These are phyloP conservation scores for Anastrepha ludens DNA, from an alignment of 1,140 invertebrate genomes.

Conservation along the genomic window DNA sequence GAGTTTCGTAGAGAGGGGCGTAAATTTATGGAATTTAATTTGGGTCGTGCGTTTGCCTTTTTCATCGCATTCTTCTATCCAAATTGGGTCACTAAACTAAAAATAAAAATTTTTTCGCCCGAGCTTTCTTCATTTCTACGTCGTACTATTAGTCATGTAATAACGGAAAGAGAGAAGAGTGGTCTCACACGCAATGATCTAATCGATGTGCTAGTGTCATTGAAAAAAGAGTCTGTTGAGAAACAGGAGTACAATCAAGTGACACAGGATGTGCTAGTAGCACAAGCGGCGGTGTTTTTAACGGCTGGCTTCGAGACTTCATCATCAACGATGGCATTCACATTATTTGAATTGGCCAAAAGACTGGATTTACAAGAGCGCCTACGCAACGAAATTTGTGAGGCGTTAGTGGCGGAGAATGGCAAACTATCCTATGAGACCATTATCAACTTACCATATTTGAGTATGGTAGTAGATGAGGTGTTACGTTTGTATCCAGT, in stretches of 20 bases:
- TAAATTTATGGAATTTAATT: slow-evolving; percentile 75
- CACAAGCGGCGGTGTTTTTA: slow-evolving; percentile 83
- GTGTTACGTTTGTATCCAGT: slow-evolving; percentile 71
- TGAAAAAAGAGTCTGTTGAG: slow-evolving; percentile 66
- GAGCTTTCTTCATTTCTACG: slow-evolving; percentile 68
- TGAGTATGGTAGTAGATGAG: slow-evolving; percentile 78
- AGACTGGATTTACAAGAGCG: slow-evolving; percentile 81
- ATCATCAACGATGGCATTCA: slow-evolving; percentile 80
- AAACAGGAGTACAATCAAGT: slow-evolving; percentile 67
- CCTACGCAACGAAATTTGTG: slow-evolving; percentile 79
- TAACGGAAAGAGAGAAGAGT: slow-evolving; percentile 68
- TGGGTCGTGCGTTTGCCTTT: slow-evolving; percentile 75
- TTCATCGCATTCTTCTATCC: slow-evolving; percentile 75
- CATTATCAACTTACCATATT: slow-evolving; percentile 79
- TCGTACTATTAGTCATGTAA: slow-evolving; percentile 66
- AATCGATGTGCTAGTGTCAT: slow-evolving; percentile 73
- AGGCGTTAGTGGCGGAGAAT: slow-evolving; percentile 74
- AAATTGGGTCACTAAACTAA: slow-evolving; percentile 62
- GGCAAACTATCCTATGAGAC: slow-evolving; percentile 79
- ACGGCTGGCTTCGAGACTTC: slow-evolving; percentile 87
- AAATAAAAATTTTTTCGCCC: slow-evolving; percentile 62
- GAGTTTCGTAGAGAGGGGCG: slow-evolving; percentile 73
- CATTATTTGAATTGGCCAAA: slow-evolving; percentile 80
- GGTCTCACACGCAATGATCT: slow-evolving; percentile 72
- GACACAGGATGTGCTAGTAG: slow-evolving; percentile 76